phyloP scores from a whole-genome alignment of 2,888 invertebrate species.

The Zygothrica quintamaculata region DNA sequence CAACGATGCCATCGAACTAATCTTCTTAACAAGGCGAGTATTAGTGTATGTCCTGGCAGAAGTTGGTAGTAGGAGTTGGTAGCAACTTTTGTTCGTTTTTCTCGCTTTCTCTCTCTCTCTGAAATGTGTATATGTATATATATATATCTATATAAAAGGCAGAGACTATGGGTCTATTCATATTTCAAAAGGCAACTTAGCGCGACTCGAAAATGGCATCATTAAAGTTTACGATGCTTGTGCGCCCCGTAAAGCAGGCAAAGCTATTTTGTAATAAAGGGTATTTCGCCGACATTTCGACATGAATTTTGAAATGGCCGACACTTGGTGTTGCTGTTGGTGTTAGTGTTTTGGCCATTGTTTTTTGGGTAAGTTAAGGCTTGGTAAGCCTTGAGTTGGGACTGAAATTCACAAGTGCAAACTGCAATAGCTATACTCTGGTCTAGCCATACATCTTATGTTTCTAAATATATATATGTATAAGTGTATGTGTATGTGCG shows the following conservation, averaged over 20 bases:
- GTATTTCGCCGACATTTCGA: constrained; percentile 70
- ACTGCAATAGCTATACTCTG: constrained; percentile 33
- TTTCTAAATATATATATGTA: constrained; percentile 4
- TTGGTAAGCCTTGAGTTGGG: not conserved
- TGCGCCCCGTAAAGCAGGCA: constrained; percentile 70
- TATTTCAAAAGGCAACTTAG: constrained; percentile 79
- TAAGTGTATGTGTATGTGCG: not conserved
- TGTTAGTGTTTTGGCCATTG: too few species aligned
- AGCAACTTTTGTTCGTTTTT: constrained; percentile 7
- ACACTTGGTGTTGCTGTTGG: constrained; percentile 57
- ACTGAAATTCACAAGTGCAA: constrained; percentile 42
- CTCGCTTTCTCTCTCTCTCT: too few species aligned
- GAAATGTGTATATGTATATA: too few species aligned
- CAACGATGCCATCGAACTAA: constrained; percentile 69
- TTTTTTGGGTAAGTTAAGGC: constrained; percentile 17
- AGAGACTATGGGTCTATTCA: constrained; percentile 60
- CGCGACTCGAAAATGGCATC: constrained; percentile 75
- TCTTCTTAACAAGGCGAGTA: constrained; percentile 76
- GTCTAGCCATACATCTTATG: constrained; percentile 52
- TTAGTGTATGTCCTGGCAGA: too few species aligned
- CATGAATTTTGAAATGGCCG: constrained; percentile 62
- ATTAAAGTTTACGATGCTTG: constrained; percentile 79
- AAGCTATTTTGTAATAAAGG: constrained; percentile 78
- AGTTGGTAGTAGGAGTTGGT: too few species aligned
- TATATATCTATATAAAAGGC: constrained; percentile 1